Evolutionary conservation across 1,140 invertebrate species (phyloP).

Genomic region (Drosophila fuyamai): DNA sequence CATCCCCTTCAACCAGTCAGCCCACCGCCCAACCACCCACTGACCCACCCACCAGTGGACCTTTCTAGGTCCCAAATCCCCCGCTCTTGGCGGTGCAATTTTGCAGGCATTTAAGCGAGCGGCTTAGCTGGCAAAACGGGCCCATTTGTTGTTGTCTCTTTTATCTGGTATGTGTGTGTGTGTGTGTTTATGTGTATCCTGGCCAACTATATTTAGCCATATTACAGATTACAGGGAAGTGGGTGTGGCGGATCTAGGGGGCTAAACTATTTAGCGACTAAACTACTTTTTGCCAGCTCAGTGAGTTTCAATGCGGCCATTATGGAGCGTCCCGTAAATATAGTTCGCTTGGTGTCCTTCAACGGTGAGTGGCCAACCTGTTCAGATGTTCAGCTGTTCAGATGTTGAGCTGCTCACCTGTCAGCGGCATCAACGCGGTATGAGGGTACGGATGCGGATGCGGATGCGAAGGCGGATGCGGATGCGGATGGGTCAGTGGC

Average conservation of each 20-base stretch:
- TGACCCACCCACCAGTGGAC: conserved; percentile 22
- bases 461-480: too few relatives aligned
- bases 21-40: conserved; percentile 32
- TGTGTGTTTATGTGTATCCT: background rate
- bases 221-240: background rate
- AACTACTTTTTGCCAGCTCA: conserved; percentile 81
- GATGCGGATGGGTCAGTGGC: conserved; percentile 21
- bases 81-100: conserved; percentile 30
- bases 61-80: background rate
- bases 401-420: conserved; percentile 10
- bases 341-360: conserved; percentile 38
- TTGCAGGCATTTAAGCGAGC: conserved; percentile 59
- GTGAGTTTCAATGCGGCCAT: conserved; percentile 67
- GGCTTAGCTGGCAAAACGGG: conserved; percentile 36
- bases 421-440: background rate
- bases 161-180: conserved; percentile 19
- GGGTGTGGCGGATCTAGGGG: background rate
- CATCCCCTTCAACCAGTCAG: too few relatives aligned
- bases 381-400: conserved; percentile 1
- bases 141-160: conserved; percentile 68
- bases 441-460: background rate
- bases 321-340: conserved; percentile 60
- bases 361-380: conserved; percentile 46
- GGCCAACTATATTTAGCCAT: conserved; percentile 68
- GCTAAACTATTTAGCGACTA: conserved; percentile 62